Evolutionary conservation across 2,888 invertebrate genomes (phyloP), one percentile per base, ranked within the genome.

Genomic region (Gerris lacustris): DNA sequence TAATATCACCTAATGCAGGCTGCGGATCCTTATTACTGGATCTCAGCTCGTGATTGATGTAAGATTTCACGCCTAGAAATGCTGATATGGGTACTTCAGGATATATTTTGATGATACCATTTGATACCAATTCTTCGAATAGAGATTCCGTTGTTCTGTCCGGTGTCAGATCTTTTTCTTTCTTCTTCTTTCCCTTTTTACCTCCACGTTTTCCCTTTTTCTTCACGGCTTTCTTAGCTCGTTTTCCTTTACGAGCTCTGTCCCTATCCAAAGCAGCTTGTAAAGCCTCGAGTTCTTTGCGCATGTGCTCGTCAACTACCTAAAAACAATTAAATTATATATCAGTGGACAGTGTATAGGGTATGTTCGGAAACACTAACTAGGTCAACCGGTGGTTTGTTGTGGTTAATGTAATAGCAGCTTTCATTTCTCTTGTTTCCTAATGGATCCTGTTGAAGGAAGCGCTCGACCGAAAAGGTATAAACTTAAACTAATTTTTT

Each of bases 111-210:
- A 96, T 94, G 31, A 97, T 94, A 0, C 95, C 94, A 80, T 96
- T 92, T 0, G 88, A 86, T 0, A 96, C 88, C 17, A 97, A 82
- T 81, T 97, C 96, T 80, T 96, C 95, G 78, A 94, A 94, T 5
- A 97, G 82, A 0, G 94, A 95, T 79, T 94, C 93, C 0, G 90
- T 88, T 0, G 92, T 91, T 79, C 95, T 85, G 78, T 96, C 96
- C 1, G 92, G 92, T 0, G 96, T 96, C 68, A 96, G 82, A 82
- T 96, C 96, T 80, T 96, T 96, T 78, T 95, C 94, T 80, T 94
- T 94, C 80, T 93, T 94, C 82, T 92, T 94, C 80, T 95, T 95
- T 75, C 86, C 87, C 78, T 96, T 96, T 77, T 95, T 95, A 0
- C 91, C 90, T 44, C 90, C 88, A 15, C 90, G 85, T 55, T 90